Evolutionary conservation across 2,113 vertebrate species (phyloP).

Genomic region (Callaeas wilsoni): DNA sequence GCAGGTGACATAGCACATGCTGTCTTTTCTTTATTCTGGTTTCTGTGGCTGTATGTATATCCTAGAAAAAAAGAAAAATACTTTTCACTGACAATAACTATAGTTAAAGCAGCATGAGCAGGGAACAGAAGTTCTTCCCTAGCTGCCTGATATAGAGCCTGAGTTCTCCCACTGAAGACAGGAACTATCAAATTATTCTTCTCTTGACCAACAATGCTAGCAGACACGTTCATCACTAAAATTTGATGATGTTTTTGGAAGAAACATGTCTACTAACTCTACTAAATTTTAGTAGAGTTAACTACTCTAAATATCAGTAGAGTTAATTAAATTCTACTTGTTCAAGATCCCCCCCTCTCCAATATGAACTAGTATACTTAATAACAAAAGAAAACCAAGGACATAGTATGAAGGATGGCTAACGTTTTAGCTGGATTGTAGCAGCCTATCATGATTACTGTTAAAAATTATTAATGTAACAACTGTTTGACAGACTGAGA

Average conservation of each 20-base stretch:
- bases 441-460: neutral
- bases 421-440: neutral
- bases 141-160: neutral
- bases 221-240: neutral
- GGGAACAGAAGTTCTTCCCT: neutral
- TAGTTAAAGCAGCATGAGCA: neutral
- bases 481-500: neutral
- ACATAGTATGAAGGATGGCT: neutral
- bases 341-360: neutral
- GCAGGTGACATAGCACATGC: fast-evolving
- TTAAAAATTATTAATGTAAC: neutral
- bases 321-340: neutral
- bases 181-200: neutral
- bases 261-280: neutral
- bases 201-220: neutral
- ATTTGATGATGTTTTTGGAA: neutral
- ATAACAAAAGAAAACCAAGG: neutral
- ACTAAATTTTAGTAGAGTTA: neutral
- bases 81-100: neutral
- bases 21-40: neutral
- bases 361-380: neutral
- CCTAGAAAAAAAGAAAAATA: neutral
- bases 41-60: neutral
- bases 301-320: neutral
- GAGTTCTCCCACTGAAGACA: neutral